phyloP scores from a whole-genome alignment of 2,888 invertebrate species.

The Dryococelus australis region DNA sequence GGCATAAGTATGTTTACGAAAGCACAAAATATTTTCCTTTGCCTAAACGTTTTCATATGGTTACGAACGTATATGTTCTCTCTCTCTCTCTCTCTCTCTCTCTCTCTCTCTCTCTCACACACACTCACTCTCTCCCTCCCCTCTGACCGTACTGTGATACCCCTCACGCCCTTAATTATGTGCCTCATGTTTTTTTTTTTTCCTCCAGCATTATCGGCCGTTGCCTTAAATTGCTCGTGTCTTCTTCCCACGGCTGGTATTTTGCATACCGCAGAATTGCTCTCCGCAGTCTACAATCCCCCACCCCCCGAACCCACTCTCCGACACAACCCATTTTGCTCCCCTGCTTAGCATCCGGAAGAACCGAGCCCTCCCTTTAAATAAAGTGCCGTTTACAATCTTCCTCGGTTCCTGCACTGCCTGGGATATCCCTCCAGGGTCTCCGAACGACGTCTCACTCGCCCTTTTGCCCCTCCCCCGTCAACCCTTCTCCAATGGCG shows the following conservation, averaged over 20 bases:
- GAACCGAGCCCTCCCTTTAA: neutral
- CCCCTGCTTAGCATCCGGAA: neutral
- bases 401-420: neutral
- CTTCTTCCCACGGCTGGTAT: neutral
- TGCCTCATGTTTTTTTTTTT: neutral
- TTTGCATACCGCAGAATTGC: conserved; percentile 10
- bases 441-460: too few species aligned
- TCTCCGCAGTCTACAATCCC: too few species aligned
- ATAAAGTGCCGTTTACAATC: conserved; percentile 9
- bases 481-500: too few species aligned
- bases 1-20: too few species aligned
- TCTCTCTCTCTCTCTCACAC: too few species aligned
- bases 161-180: neutral
- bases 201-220: neutral
- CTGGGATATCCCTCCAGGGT: neutral
- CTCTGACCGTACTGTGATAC: neutral
- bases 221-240: conserved; percentile 11
- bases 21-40: too few species aligned
- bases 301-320: too few species aligned
- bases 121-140: too few species aligned
- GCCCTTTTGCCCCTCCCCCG: too few species aligned
- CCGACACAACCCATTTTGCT: neutral
- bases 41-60: too few species aligned
- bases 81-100: too few species aligned
- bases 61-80: neutral